Conservation (phyloP, 2,888 invertebrate genomes). For the Chaitophorus viminalis region DNA sequence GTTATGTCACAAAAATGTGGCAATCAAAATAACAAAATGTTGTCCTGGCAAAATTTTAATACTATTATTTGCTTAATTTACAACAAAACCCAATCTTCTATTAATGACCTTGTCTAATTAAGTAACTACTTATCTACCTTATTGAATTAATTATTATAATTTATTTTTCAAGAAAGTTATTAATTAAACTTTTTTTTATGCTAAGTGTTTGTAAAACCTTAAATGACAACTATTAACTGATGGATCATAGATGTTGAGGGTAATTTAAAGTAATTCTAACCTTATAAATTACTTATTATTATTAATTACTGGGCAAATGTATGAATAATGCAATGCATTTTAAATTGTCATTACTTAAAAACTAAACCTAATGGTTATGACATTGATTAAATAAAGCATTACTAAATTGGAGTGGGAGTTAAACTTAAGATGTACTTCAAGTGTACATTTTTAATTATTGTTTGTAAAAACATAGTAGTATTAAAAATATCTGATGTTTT, state of each 20-base stretch:
- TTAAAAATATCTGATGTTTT: no score
- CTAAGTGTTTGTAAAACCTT: not conserved
- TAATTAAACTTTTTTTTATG: not conserved
- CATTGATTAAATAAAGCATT: not conserved
- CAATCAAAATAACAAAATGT: not conserved
- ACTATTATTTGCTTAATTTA: not conserved
- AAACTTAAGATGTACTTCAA: not conserved
- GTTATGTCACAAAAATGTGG: not conserved
- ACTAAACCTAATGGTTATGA: not conserved
- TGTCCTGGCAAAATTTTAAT: not conserved
- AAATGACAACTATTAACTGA: not conserved
- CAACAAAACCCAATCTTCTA: no score
- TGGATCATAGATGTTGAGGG: not conserved
- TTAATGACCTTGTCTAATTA: no score
- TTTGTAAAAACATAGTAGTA: not conserved
- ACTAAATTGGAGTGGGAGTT: not conserved
- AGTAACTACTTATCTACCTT: not conserved
- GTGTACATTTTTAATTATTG: not conserved
- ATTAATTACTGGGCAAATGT: not conserved
- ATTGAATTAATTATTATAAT: not conserved
- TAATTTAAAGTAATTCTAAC: not conserved
- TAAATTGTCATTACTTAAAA: not conserved
- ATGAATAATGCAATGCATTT: not conserved
- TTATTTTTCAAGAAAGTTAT: not conserved
- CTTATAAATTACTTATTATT: no score